Base-by-base conservation (phyloP, 1,140 invertebrate species). In the Latrodectus geometricus region DNA sequence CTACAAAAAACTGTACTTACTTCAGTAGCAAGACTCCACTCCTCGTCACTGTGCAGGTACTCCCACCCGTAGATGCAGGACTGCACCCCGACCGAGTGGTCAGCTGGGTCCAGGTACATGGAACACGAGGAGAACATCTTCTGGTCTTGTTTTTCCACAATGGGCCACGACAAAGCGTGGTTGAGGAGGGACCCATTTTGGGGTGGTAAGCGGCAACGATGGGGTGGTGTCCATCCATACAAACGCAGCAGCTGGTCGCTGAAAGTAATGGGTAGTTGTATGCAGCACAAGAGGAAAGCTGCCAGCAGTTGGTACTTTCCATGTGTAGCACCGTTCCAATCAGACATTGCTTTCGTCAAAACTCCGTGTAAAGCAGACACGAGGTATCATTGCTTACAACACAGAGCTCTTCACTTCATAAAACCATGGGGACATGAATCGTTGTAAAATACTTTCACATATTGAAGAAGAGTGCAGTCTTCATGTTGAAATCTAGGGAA, bases 271-370 rank as follows among this genome's bases (percentile, higher is more conserved):
- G 92, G 91, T n/a, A 92, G 89, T 86, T 92, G 92, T 89, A 92
- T 92, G 70, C 91, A 89, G n/a, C 90, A 90, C 7, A 93, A 81
- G 0, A 93, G 87, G 73, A 92, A 84, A 49, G 91, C 89, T 12
- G 92, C 87, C 17, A 93, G 85, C 20, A 92, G 81, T 89, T 92
- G 92, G 88, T 91, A 93, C 50, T 90, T 90, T 69, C 92, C 92
- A 15, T 89, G 89, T 15, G 97, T 92, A 98, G 97, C 91, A 9
- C 68, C 82, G 17, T 73, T 52, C 82, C 82, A 84, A 52, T 76
- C 82, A 35, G 82, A 56, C 82, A 84, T 84, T 35, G 5, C 35
- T 35, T 35, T 5, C 5, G 35, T 35, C 35, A 35, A 1, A 35
- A 35, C 35, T 35, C 35, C 5, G 35, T 1, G 35, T 35, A 35